Base-by-base conservation (phyloP, 2,888 invertebrate species). In the Acleris sparsana region DNA sequence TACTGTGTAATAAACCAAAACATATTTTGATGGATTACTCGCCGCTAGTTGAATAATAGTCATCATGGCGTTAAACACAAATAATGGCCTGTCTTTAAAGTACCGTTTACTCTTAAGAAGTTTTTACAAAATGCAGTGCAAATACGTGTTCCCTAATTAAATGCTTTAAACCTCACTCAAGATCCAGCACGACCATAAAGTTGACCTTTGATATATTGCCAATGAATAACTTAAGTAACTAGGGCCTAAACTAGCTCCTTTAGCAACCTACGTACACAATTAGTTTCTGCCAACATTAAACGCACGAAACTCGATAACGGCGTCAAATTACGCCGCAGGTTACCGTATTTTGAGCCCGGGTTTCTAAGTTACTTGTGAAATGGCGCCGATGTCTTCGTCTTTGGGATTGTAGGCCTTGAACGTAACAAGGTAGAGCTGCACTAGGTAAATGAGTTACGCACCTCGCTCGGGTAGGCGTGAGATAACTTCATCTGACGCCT, bases 341-440 rank as follows among this genome's bases (percentile, higher is more conserved):
- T 13, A 39, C 13, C 39, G 5, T 13, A 4, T 39, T 13, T 13
- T 3, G 13, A 9, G 39, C 39, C 39, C 39, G 13, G 39, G 11
- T 39, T 39, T 4, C 3, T 0, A 13, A 1, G 0, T 39, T 39
- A 13, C 39, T 13, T 39, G 1, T 1, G 39, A 39, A 39, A 39
- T 13, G 13, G 5, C 9, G 4, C 39, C 39, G 39, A 39, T 39
- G 13, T 39, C 39, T 39, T 39, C 13, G 39, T 13, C 13, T 39
- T 39, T 39, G 39, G 9, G 9, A 33, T 33, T 33, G 3, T 33
- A 9, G 33, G 39, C 39, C 13, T 9, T 13, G 13, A 60, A 51
- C 44, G 25, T 61, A 61, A 64, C 48, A 55, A 43, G 49, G 59
- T 64, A 59, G 59, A 53, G 59, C 49, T 60, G 59, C 64, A 59